Base-by-base conservation (phyloP, 2,113 vertebrate genomes). In the Psammodynastes pulverulentus region DNA sequence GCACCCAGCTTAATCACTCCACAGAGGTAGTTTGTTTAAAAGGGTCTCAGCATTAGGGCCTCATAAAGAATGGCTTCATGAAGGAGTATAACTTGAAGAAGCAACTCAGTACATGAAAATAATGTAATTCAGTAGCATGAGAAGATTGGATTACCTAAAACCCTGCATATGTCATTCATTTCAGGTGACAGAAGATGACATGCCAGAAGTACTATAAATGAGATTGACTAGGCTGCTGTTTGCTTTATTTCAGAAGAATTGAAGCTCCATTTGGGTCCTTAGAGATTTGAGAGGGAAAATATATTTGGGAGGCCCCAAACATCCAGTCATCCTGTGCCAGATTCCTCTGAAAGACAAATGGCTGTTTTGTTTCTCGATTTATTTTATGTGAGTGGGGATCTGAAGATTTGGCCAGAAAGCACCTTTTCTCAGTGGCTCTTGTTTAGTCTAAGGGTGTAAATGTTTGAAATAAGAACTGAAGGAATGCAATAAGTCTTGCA, bases 371-470 rank as follows among this genome's bases (percentile, higher is more conserved):
- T 90, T 93, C 95, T 93, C 0, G 3, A 4, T 89, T 52, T 92
- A 1, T 91, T 95, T 93, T 34, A 23, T 48, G 91, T 84, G 84
- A 58, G 12, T 91, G 34, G 5, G 56, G 84, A 90, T 1, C 0
- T 34, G 26, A 3, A 0, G 13, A 43, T 67, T 90, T 45, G 87
- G 34, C 94, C 53, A 90, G 79, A 0, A 0, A 5, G 53, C 0
- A 0, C 8, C 94, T 93, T 54, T 72, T 88, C 92, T 94, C 0
- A 0, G 3, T 58, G 93, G 39, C 87, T 53, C 0, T 45, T 92
- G 93, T 96, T 96, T 93, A 94, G 94, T 94, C 93, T 96, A 79
- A 84, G 62, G 58, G 62, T 17, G 90, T 62, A 94, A 92, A 84
- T n/a, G 85, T 91, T 84, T 91, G 92, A 86, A 53, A 39, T 0